Evolutionary conservation across 2,888 invertebrate genomes (phyloP).

Genomic region (Diplolepis rosae): DNA sequence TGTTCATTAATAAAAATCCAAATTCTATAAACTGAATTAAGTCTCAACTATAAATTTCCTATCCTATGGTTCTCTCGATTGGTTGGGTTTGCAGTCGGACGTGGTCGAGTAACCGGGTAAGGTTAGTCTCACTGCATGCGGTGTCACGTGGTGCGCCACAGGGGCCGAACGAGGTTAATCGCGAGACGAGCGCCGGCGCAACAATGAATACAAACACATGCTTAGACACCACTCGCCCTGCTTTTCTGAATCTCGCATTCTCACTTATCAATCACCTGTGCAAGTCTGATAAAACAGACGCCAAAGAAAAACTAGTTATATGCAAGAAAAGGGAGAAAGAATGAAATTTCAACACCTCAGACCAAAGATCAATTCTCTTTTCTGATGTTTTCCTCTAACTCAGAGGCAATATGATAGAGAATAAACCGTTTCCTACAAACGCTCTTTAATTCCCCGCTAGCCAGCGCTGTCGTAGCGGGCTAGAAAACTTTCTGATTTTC

Average conservation of each 20-base stretch:
- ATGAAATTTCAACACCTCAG: not conserved
- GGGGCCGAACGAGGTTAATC: conserved; percentile 71
- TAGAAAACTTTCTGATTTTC: conserved; percentile 32
- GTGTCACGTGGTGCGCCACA: conserved; percentile 69
- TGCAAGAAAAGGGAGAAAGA: not conserved
- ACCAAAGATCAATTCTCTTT: not conserved
- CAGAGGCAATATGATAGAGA: not conserved
- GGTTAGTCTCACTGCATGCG: conserved; percentile 61
- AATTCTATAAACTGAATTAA: not conserved
- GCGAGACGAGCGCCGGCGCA: conserved; percentile 68
- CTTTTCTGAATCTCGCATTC: not conserved
- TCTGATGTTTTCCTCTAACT: not conserved
- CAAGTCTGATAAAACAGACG: not conserved
- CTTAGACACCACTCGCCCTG: conserved; percentile 14
- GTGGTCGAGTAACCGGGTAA: conserved; percentile 44
- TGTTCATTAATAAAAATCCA: too few relatives aligned
- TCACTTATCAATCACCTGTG: conserved; percentile 1
- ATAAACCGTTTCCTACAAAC: not conserved
- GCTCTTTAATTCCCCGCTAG: conserved; percentile 49
- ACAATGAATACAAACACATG: conserved; percentile 45
- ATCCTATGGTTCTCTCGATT: conserved; percentile 24
- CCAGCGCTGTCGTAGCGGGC: conserved; percentile 57
- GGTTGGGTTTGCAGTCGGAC: conserved; percentile 18
- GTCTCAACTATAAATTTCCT: not conserved
- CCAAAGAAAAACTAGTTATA: not conserved